Evolutionary conservation across 2,888 invertebrate genomes (phyloP), one percentile per base, ranked within the genome.

Genomic region (Polyploca ridens): DNA sequence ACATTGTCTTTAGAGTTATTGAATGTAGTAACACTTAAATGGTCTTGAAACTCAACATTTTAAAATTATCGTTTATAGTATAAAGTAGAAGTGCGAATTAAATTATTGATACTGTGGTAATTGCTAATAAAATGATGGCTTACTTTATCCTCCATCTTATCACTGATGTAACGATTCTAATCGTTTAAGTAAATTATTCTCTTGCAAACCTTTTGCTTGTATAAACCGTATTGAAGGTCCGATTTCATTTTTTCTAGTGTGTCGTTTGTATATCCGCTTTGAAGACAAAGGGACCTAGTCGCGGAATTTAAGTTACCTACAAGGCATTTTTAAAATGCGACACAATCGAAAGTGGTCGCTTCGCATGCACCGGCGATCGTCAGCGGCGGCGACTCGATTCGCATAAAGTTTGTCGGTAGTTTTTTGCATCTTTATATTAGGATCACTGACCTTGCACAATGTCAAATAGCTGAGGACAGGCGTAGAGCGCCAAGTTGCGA

Each of bases 371-470:
- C 81, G 79, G 77, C 78, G 72, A 72, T 77, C 79, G 82, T 64
- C 71, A 75, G 60, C 62, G 74, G 60, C 62, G 74, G 71, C 78
- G 81, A 88, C 86, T 86, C 85, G 86, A 65, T 72, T 70, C 79
- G 88, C 86, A 88, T 87, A 84, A 79, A 70, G 69, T 64, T 77
- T 65, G 81, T 69, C 75, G 77, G 78, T 79, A 79, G 77, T 84
- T 90, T 41, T 90, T 90, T 91, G 90, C 91, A 91, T 91, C 87
- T 91, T 90, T 92, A 89, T 88, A 92, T 90, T 90, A 92, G 91
- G 93, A 90, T 86, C 91, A 92, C 91, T 92, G 91, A 93, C 93
- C 93, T 94, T 94, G 91, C 90, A 84, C 93, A 93, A 94, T 93
- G 93, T 93, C 93, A 92, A 92, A 94, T 92, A 89, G 91, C 88